Base-by-base conservation (phyloP, 2,888 invertebrate species). In the Kryphioiulus occultus region DNA sequence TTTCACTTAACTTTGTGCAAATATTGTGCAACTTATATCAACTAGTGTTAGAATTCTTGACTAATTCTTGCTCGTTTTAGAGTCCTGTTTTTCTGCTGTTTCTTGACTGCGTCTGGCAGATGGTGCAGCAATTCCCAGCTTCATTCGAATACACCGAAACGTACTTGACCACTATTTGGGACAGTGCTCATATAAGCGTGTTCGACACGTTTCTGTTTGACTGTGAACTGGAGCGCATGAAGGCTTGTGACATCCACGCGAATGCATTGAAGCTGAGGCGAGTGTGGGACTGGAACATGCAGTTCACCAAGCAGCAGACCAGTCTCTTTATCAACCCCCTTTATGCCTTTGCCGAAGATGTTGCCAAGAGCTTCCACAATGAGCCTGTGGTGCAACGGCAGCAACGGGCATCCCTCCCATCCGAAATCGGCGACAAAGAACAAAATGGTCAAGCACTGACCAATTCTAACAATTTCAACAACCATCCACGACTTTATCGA, bases 171-270 rank as follows among this genome's bases (percentile, higher is more conserved):
- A 95, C 97, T 0, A 92, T 99, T 39, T 98, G 98, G 97, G 98
- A 99, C 92, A 94, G 96, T 44, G 94, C 95, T 19, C 96, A 97
- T 90, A 94, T 97, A 90, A 96, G 98, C 17, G 93, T 98, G 87
- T 98, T 98, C 91, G 97, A 97, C 90, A 98, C 98, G 59, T 98
- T 98, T 93, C 94, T 98, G 88, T 98, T 98, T 91, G 97, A 98
- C 92, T 95, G 95, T 90, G 95, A 96, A 89, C 94, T 95, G 89
- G 96, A 97, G 90, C 93, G 97, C 7, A 93, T 94, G 35, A 92
- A 94, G 68, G 96, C 96, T 22, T 93, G 93, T 89, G 93, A 93
- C 92, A 95, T 91, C 19, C 91, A 91, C 84, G n/a, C 83, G 4
- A 92, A 92, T 88, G 93, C 93, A 2, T 92, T 96, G 87, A 93